Evolutionary conservation across 2,113 vertebrate species (phyloP).

Genomic region (Lasiurus cinereus): DNA sequence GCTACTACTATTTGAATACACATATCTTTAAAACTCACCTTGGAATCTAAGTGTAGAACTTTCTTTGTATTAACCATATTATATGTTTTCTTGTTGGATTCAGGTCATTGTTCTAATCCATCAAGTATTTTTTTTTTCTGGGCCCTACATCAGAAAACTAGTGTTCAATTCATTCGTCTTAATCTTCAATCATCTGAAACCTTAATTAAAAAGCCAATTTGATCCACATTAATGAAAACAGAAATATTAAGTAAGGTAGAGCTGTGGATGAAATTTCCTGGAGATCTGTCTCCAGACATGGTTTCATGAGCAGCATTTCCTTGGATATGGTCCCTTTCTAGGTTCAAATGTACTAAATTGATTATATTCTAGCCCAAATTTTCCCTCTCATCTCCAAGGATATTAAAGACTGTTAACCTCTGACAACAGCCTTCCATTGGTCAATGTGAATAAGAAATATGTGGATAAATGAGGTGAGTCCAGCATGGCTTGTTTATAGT

Average conservation of each 20-base stretch:
- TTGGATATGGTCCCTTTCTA: background rate
- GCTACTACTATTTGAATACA: background rate
- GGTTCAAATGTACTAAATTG: background rate
- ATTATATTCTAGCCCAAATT: background rate
- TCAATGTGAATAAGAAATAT: background rate
- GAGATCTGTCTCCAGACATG: background rate
- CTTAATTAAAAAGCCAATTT: background rate
- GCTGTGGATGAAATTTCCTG: background rate
- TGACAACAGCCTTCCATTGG: background rate
- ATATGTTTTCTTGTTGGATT: background rate
- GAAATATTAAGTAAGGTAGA: background rate
- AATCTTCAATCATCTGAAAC: constrained; percentile 5
- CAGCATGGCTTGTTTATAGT: background rate
- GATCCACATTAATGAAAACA: background rate
- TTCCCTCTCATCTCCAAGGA: background rate
- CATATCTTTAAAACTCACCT: background rate
- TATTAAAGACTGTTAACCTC: background rate
- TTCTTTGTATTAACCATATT: background rate
- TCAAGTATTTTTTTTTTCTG: background rate
- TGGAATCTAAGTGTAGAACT: background rate
- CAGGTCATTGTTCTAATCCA: background rate
- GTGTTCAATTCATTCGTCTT: background rate
- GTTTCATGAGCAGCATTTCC: background rate
- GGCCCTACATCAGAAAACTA: background rate
- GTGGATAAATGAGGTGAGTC: background rate